Conservation (phyloP, 2,797 vertebrate species). For the Synaphobranchus kaupii region DNA sequence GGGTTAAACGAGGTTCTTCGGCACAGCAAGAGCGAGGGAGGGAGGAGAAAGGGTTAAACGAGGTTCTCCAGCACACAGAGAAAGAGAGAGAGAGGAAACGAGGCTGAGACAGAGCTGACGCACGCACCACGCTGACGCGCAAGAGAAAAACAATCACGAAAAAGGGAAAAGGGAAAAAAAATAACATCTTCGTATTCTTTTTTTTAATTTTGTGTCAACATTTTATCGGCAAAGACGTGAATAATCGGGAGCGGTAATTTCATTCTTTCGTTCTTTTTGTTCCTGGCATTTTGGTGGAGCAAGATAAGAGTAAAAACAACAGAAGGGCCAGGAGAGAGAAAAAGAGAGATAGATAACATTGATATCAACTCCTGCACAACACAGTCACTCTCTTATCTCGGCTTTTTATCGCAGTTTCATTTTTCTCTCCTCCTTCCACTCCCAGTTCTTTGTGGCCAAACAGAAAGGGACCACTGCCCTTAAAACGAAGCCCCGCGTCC, state of each 20-base stretch:
- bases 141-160: conserved; percentile 51
- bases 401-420: conserved; percentile 87
- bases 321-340: conserved; percentile 88
- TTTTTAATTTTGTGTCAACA: conserved; percentile 74
- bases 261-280: conserved; percentile 84
- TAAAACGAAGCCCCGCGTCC: conserved; percentile 74
- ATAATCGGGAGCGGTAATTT: conserved; percentile 77
- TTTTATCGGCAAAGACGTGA: conserved; percentile 68
- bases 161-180: conserved; percentile 36
- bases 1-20: conserved; percentile 51
- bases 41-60: conserved; percentile 66
- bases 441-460: conserved; percentile 69
- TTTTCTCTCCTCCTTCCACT: conserved; percentile 56
- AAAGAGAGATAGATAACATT: conserved; percentile 93
- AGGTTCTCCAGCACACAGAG: conserved; percentile 49
- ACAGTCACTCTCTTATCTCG: conserved; percentile 84
- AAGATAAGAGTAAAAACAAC: conserved; percentile 95
- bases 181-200: conserved; percentile 56
- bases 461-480: conserved; percentile 72
- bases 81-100: conserved; percentile 32
- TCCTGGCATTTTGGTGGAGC: conserved; percentile 96
- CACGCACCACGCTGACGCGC: conserved; percentile 48
- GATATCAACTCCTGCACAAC: conserved; percentile 92
- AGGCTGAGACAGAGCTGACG: conserved; percentile 51
- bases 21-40: conserved; percentile 45